Conservation (phyloP, 1,140 invertebrate genomes). For the Yoshiicerus persimilis region DNA sequence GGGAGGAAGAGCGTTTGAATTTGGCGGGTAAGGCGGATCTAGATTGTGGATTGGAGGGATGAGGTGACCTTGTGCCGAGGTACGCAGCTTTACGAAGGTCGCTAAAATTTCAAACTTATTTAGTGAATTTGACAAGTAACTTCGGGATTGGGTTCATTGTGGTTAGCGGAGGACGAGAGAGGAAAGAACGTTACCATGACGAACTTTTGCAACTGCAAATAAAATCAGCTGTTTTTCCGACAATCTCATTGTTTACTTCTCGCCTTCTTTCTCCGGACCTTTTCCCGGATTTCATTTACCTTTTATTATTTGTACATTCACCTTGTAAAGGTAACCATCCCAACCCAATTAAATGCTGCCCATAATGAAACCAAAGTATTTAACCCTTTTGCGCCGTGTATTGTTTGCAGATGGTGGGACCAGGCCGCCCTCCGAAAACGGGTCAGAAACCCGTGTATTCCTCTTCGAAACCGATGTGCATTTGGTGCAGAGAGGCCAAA, state of each 20-base stretch:
- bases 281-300: not conserved
- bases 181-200: not conserved
- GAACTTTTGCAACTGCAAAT: not conserved
- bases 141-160: not conserved
- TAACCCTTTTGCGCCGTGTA: not conserved
- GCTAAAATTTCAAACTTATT: not conserved
- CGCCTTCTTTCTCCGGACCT: not conserved
- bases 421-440: conserved; percentile 23
- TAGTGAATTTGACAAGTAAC: not conserved
- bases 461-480: conserved; percentile 58
- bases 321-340: too few relatives aligned
- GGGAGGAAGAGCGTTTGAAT: not conserved
- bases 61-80: not conserved
- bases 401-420: conserved; percentile 10
- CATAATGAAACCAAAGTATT: too few relatives aligned
- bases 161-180: too few relatives aligned
- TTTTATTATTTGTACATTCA: not conserved
- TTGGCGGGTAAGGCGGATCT: not conserved
- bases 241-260: not conserved
- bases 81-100: not conserved
- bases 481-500: conserved; percentile 82
- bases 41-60: not conserved
- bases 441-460: not conserved
- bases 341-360: too few relatives aligned
- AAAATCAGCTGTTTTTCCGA: not conserved